Percentiles rank a stretch among this genome's conserved stretches.
These are phyloP conservation scores for Acrossocheilus wenchowensis DNA, from an alignment of 2,797 vertebrate species.

Conservation along the genomic window DNA sequence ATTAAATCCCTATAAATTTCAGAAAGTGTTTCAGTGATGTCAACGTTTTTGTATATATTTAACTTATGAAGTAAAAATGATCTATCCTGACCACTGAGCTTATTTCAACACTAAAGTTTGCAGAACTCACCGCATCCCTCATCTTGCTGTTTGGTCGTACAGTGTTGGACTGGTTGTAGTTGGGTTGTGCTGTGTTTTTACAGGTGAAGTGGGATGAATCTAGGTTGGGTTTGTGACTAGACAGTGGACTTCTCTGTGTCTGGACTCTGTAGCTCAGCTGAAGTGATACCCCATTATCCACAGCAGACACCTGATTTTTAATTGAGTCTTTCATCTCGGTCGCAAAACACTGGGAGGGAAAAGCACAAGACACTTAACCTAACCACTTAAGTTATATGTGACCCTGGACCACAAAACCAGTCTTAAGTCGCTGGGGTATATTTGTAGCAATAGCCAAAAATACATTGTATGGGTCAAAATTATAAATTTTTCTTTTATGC, in stretches of 20 bases:
- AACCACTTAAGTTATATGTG: neutral
- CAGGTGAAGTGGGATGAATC: neutral
- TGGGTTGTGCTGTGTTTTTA: slow-evolving; percentile 7
- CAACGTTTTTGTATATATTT: no score
- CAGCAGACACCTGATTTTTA: neutral
- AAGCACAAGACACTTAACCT: neutral
- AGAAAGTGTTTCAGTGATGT: neutral
- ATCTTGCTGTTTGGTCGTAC: slow-evolving; percentile 38
- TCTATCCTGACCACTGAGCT: no score
- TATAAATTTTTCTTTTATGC: no score
- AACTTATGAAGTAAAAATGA: no score
- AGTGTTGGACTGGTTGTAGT: neutral
- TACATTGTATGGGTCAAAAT: no score
- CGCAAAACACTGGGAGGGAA: neutral
- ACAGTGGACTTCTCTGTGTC: slow-evolving; percentile 2
- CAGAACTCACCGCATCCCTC: slow-evolving; percentile 54
- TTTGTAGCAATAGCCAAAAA: no score
- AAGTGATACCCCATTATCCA: slow-evolving; percentile 4
- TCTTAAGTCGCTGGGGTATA: no score
- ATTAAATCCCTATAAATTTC: neutral
- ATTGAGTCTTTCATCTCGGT: neutral
- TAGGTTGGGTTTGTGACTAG: neutral
- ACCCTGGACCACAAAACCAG: no score
- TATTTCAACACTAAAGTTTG: neutral
- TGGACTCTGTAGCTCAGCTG: slow-evolving; percentile 14